These are phyloP conservation scores for Salvelinus fontinalis DNA, from an alignment of 2,113 vertebrate species.

Conservation along the genomic window DNA sequence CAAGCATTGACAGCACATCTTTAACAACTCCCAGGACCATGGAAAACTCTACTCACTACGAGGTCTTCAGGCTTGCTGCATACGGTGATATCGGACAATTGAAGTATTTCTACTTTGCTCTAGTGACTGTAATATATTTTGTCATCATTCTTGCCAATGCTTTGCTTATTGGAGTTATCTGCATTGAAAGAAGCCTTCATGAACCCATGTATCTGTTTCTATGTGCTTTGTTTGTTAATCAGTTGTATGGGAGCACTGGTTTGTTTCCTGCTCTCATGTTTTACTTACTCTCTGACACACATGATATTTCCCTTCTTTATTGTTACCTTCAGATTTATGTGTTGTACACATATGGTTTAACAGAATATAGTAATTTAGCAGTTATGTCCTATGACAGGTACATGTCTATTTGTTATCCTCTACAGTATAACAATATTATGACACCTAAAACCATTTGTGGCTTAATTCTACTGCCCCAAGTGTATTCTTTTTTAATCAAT, in stretches of 20 bases:
- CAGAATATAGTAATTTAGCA: no score
- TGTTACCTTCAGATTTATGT: conserved; percentile 55
- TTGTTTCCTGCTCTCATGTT: no score
- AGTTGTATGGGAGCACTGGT: no score
- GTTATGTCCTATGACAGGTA: no score
- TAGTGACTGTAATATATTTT: conserved; percentile 24
- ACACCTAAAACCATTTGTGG: no score
- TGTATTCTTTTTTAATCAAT: no score
- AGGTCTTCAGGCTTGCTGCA: conserved; percentile 37
- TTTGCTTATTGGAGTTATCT: conserved; percentile 39
- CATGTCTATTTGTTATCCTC: no score
- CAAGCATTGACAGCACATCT: no score
- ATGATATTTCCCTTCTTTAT: conserved; percentile 38
- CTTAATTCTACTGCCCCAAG: no score
- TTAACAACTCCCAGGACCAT: no score
- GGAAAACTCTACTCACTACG: conserved; percentile 35
- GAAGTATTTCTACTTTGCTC: conserved; percentile 35
- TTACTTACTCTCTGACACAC: not conserved
- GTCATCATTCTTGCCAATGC: conserved; percentile 27
- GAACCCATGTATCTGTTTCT: conserved; percentile 44
- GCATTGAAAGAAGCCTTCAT: conserved; percentile 32
- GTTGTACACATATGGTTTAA: conserved; percentile 9
- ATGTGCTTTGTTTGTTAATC: no score
- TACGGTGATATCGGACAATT: conserved; percentile 33
- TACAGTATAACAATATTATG: no score